Conservation (phyloP, 2,797 vertebrate genomes). For the Sarcoramphus papa region DNA sequence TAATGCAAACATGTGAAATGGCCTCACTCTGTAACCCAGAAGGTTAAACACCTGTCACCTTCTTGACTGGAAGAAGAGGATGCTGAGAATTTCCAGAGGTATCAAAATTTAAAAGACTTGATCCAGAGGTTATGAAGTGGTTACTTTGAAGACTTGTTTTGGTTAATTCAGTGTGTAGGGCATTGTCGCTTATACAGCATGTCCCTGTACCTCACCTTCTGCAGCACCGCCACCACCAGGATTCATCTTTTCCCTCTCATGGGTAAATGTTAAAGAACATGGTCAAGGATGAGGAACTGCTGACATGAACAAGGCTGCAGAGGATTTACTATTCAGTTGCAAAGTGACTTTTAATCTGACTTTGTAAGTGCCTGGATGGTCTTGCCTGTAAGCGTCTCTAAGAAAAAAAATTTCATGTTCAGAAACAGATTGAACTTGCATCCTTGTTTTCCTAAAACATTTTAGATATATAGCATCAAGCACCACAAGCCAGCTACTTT, state of each 20-base stretch:
- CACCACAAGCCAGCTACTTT: not conserved
- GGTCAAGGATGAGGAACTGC: not conserved
- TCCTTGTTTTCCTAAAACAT: not conserved
- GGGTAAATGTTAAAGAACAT: slow-evolving; percentile 2
- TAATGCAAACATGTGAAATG: not conserved
- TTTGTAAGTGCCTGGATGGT: slow-evolving; percentile 42
- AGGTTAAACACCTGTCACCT: not conserved
- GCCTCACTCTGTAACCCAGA: not conserved
- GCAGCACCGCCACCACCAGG: not conserved
- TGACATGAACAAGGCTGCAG: slow-evolving; percentile 14
- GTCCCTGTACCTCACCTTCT: not conserved
- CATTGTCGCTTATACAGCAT: not conserved
- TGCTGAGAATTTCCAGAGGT: not conserved
- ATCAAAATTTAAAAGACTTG: not conserved
- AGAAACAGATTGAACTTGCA: not conserved
- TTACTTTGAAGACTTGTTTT: not conserved
- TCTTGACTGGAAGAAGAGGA: not conserved
- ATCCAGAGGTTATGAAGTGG: not conserved
- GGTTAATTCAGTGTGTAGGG: not conserved
- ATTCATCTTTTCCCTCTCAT: not conserved
- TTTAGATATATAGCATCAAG: not conserved
- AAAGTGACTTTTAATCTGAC: slow-evolving; percentile 16
- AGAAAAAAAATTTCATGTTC: not conserved
- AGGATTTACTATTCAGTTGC: slow-evolving; percentile 1
- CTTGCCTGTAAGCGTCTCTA: not conserved